Conservation (phyloP, 2,888 invertebrate species). For the Mechanitis mazaeus region DNA sequence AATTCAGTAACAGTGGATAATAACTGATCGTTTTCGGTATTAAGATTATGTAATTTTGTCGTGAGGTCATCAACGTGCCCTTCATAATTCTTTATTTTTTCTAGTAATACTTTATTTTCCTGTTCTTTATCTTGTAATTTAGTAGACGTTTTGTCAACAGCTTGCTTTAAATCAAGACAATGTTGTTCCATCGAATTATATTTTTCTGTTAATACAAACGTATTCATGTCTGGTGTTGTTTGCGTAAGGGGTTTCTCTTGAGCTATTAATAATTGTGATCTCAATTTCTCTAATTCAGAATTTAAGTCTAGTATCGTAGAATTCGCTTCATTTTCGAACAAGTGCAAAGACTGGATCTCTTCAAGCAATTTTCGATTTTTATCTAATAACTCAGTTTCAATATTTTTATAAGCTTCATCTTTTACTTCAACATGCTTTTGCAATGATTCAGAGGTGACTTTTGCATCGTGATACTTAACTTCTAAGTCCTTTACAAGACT, state of each 20-base stretch:
- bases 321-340: constrained; percentile 38
- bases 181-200: constrained; percentile 46
- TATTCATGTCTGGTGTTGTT: constrained; percentile 29
- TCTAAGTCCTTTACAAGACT: constrained; percentile 21
- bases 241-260: constrained; percentile 8
- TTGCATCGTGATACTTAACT: constrained; percentile 33
- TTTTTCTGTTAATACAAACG: constrained; percentile 40
- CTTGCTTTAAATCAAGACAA: constrained; percentile 40
- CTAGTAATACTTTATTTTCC: not conserved
- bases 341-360: constrained; percentile 37
- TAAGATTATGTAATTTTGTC: constrained; percentile 53
- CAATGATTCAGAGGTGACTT: constrained; percentile 37
- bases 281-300: constrained; percentile 40
- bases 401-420: constrained; percentile 37
- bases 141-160: not conserved
- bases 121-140: not conserved
- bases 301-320: constrained; percentile 36
- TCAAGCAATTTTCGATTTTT: constrained; percentile 38
- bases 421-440: constrained; percentile 41
- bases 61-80: constrained; percentile 41
- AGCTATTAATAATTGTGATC: constrained; percentile 17
- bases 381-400: constrained; percentile 30
- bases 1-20: constrained; percentile 66
- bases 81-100: not conserved
- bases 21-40: constrained; percentile 63